phyloP scores from a whole-genome alignment of 2,888 invertebrate species.

The Lasioglossum vierecki region DNA sequence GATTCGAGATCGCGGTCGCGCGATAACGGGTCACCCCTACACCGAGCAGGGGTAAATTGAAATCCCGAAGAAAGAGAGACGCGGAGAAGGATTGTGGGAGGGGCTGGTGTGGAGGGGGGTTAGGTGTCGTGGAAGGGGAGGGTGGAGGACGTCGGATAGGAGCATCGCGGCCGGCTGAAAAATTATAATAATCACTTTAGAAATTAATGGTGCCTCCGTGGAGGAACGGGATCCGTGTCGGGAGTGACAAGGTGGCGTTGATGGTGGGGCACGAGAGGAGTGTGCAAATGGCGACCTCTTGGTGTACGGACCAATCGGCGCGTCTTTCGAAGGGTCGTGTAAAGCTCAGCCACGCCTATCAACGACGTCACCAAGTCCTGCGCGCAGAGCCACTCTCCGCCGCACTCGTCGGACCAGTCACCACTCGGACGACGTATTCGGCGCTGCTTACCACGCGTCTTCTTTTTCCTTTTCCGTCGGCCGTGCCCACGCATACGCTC shows the following conservation, averaged over 20 bases:
- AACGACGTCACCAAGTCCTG: slow-evolving; percentile 63
- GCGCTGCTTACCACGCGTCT: slow-evolving; percentile 57
- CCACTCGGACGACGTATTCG: slow-evolving; percentile 70
- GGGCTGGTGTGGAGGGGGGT: not conserved
- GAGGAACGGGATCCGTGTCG: slow-evolving; percentile 41
- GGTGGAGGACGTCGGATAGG: slow-evolving; percentile 12
- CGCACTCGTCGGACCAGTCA: slow-evolving; percentile 57
- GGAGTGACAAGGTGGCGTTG: slow-evolving; percentile 57
- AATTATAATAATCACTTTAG: slow-evolving; percentile 78
- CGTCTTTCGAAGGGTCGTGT: slow-evolving; percentile 45
- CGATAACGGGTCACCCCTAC: slow-evolving; percentile 54
- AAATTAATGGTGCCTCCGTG: slow-evolving; percentile 74
- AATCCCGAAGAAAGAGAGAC: slow-evolving; percentile 57
- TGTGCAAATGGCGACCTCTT: slow-evolving; percentile 72
- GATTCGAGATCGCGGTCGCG: slow-evolving; percentile 46
- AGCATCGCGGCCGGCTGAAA: slow-evolving; percentile 61
- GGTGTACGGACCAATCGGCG: slow-evolving; percentile 66
- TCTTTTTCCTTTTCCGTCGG: slow-evolving; percentile 48
- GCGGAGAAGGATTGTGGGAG: slow-evolving; percentile 2
- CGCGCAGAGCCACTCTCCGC: slow-evolving; percentile 55
- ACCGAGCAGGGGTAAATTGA: slow-evolving; percentile 62
- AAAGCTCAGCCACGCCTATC: slow-evolving; percentile 63
- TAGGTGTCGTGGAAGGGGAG: not conserved
- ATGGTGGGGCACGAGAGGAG: slow-evolving; percentile 47
- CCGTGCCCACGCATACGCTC: not conserved